These are phyloP conservation scores for Anableps anableps DNA, from an alignment of 2,797 vertebrate species.

Conservation along the genomic window DNA sequence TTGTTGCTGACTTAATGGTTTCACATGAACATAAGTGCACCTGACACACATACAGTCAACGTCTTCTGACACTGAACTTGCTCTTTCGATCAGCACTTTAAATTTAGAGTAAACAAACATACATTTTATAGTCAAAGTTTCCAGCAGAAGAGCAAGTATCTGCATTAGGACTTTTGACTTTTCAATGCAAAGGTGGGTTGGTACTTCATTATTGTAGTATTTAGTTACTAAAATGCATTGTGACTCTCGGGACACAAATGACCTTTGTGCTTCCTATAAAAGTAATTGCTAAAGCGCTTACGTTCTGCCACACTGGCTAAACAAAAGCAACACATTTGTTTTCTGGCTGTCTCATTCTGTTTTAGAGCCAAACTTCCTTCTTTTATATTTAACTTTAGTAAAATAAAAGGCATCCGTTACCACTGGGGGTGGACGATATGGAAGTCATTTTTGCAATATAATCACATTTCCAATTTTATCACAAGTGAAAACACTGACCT, in stretches of 20 bases:
- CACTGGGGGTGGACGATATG: background rate
- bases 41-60: too few relatives aligned
- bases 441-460: background rate
- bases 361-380: background rate
- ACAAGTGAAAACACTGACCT: background rate
- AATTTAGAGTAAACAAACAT: background rate
- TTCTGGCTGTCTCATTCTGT: background rate
- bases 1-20: background rate
- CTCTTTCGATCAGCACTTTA: background rate
- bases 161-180: background rate
- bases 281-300: slow-evolving; percentile 1
- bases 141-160: background rate
- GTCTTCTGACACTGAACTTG: slow-evolving; percentile 7
- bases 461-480: background rate
- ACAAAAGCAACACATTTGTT: background rate
- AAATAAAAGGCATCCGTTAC: background rate
- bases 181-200: background rate
- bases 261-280: background rate
- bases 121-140: background rate
- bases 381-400: background rate
- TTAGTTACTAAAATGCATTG: too few relatives aligned
- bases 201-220: background rate
- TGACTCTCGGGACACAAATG: background rate
- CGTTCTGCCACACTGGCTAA: slow-evolving; percentile 16
- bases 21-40: background rate